Evolutionary conservation across 1,140 invertebrate species (phyloP), one percentile per base, ranked within the genome.

Genomic region (Drosophila melanica): DNA sequence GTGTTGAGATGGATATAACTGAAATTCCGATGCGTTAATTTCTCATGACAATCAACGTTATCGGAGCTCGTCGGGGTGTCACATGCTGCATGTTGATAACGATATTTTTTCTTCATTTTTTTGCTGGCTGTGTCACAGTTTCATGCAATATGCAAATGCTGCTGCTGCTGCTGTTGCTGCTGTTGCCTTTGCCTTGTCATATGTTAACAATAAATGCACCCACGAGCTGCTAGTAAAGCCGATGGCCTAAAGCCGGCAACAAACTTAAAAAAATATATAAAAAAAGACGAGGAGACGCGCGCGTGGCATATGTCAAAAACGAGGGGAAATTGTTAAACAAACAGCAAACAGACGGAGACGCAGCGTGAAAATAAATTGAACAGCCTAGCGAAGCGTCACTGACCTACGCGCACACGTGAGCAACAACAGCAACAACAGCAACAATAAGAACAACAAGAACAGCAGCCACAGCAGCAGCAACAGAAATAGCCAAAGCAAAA

Each of bases 321-420:
- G 41, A 30, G 35, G 54, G 33, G 45, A 63, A 77, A 66, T 60
- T 71, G 60, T 75, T 79, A 66, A 75, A 20, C 39, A 79, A 79
- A 79, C 41, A 58, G 50, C 73, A 45, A 79, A 60, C 10, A 35
- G 51, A 72, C 53, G 64, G 57, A 65, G 53, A 55, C 50, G 77
- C 79, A 62, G 77, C 77, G 65, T 79, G 54, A 77, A 80, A 77
- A 78, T 74, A 79, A 77, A 77, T 77, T 77, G 75, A 77, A 77
- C 71, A 53, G 60, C 59, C 35, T 63, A 54, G 67, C 63, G 60
- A 74, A 75, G 71, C 78, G 81, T 86, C 81, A 86, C 81, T 86
- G 81, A 86, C 81, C 81, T 86, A 85, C 54, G 84, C 63, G 74
- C 66, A 86, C 81, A 86, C 81, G 81, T 85, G 77, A 77, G 78